Base-by-base conservation (phyloP, 2,888 invertebrate species). In the Cybosia mesomella region DNA sequence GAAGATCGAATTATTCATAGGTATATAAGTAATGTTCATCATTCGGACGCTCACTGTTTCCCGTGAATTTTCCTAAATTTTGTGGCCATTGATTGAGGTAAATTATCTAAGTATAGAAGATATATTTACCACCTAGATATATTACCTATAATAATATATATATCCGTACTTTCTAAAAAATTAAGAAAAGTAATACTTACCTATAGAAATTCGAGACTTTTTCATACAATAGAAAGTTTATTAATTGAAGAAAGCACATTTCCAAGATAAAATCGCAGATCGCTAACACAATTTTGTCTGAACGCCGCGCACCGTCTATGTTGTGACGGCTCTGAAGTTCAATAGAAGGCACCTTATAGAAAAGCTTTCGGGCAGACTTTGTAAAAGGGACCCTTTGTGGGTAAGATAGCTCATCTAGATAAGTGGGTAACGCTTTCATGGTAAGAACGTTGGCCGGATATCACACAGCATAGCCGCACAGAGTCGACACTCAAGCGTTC, bases 381-480 rank as follows among this genome's bases (percentile, higher is more conserved):
- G 83, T 81, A 89, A 85, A 86, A 85, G 78, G 78, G 79, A 72
- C 70, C 79, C 85, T 92, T 90, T 90, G 90, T 88, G 79, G 75
- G 76, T 75, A 77, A 90, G 92, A 94, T 93, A 88, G 89, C 88
- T 94, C 93, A 93, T 94, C 92, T 91, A 94, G 94, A 93, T 94
- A 94, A 92, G 92, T 89, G 92, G 89, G 86, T 86, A 85, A 84
- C 87, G 87, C 92, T 91, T 92, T 92, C 90, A 90, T 75, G 77
- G 76, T 74, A 78, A 77, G 81, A 78, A 75, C 73, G 77, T 77
- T 76, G 77, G 71, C 24, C 77, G 79, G 74, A 70, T 79, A 82
- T 83, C 84, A 79, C 64, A 55, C 71, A 71, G 81, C 82, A 53
- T 43, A 39, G 57, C 66, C 70, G 64, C 60, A 58, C 65, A 57